phyloP scores from a whole-genome alignment of 2,888 invertebrate species.

The Melanotus villosus region DNA sequence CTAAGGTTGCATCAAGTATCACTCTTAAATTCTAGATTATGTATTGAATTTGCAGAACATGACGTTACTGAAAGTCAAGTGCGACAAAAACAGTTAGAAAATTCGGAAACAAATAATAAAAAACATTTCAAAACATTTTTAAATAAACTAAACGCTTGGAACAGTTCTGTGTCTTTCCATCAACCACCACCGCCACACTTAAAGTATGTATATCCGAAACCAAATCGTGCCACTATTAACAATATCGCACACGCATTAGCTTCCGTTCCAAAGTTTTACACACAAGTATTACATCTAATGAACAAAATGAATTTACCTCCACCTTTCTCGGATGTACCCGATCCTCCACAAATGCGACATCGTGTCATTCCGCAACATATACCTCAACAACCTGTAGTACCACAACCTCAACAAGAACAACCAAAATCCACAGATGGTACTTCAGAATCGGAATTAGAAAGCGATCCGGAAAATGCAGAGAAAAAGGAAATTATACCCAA shows the following conservation, averaged over 20 bases:
- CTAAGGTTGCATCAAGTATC: constrained; percentile 82
- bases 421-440: constrained; percentile 57
- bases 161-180: constrained; percentile 75
- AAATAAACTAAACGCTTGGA: constrained; percentile 74
- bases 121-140: constrained; percentile 73
- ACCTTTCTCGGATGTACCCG: constrained; percentile 77
- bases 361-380: constrained; percentile 13
- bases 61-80: constrained; percentile 66
- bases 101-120: constrained; percentile 65
- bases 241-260: constrained; percentile 85
- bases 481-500: constrained; percentile 67
- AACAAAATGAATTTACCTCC: constrained; percentile 93
- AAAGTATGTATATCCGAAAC: constrained; percentile 86
- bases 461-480: constrained; percentile 70
- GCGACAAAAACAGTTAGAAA: constrained; percentile 64
- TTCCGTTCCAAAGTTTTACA: constrained; percentile 86
- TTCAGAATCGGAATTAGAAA: constrained; percentile 77
- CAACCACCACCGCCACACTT: constrained; percentile 84
- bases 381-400: not conserved
- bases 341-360: constrained; percentile 68
- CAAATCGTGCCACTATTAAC: constrained; percentile 79
- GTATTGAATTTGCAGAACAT: constrained; percentile 80
- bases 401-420: constrained; percentile 55
- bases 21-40: constrained; percentile 77
- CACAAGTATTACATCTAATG: constrained; percentile 91